Conservation (phyloP, 2,888 invertebrate species). For the Sipunculus nudus region DNA sequence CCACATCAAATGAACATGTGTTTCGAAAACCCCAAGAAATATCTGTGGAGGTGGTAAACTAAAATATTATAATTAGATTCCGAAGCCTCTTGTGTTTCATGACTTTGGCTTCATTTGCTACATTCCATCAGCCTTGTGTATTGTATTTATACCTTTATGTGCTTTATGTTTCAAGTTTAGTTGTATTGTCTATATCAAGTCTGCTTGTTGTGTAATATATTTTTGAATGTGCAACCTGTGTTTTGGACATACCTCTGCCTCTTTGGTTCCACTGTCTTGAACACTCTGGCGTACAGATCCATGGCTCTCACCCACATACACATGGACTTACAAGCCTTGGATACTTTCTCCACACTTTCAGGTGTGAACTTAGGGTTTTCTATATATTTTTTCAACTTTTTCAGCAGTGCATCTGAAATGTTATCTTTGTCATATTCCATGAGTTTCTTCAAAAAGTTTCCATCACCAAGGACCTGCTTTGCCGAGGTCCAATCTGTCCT, state of each 20-base stretch:
- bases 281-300: slow-evolving; percentile 87
- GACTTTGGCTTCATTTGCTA: too few species aligned
- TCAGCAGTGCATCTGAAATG: slow-evolving; percentile 77
- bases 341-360: slow-evolving; percentile 83
- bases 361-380: slow-evolving; percentile 88
- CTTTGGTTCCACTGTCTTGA: slow-evolving; percentile 88
- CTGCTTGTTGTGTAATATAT: too few species aligned
- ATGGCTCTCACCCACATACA: slow-evolving; percentile 94
- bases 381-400: slow-evolving; percentile 83
- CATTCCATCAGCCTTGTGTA: too few species aligned
- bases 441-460: slow-evolving; percentile 82
- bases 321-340: slow-evolving; percentile 88
- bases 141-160: too few species aligned
- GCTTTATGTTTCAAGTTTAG: too few species aligned
- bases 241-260: slow-evolving; percentile 78
- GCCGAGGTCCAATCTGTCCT: slow-evolving; percentile 89
- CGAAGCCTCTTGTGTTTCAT: too few species aligned
- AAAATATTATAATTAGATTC: too few species aligned
- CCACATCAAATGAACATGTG: background rate
- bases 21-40: too few species aligned
- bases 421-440: slow-evolving; percentile 88
- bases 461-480: slow-evolving; percentile 82
- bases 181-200: too few species aligned
- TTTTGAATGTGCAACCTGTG: too few species aligned
- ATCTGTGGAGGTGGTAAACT: too few species aligned